phyloP scores from a whole-genome alignment of 2,888 invertebrate species.

The Agonopterix arenella region DNA sequence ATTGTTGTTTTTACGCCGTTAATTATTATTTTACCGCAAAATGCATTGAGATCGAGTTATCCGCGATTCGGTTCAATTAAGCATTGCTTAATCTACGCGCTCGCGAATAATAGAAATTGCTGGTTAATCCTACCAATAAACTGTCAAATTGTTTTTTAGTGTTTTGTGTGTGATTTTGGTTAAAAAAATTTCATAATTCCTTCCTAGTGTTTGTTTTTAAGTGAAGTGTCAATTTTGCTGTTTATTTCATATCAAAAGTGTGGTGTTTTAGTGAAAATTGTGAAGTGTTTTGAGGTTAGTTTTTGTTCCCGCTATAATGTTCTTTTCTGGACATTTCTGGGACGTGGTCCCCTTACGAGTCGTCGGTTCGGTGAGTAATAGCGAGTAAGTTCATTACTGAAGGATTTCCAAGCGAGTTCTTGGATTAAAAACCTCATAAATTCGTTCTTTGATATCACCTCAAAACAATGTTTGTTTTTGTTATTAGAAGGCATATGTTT shows the following conservation, averaged over 20 bases:
- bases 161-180: conserved; percentile 43
- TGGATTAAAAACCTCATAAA: neutral
- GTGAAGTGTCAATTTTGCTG: conserved; percentile 8
- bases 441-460: neutral
- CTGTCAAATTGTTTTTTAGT: conserved; percentile 59
- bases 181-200: conserved; percentile 11
- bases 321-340: conserved; percentile 19
- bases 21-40: conserved; percentile 20
- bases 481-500: conserved; percentile 7
- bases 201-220: conserved; percentile 9
- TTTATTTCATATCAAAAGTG: conserved; percentile 3
- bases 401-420: conserved; percentile 43
- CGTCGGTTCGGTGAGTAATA: conserved; percentile 70
- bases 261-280: conserved; percentile 22
- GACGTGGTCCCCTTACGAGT: conserved; percentile 34
- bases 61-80: conserved; percentile 27
- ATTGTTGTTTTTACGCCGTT: conserved; percentile 49
- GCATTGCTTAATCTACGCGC: no score
- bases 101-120: conserved; percentile 11
- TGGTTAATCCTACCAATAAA: conserved; percentile 38
- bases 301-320: conserved; percentile 66
- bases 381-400: conserved; percentile 51
- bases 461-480: conserved; percentile 8
- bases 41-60: conserved; percentile 53
- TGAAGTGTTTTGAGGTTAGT: conserved; percentile 59